Evolutionary conservation across 2,797 vertebrate species (phyloP).

Genomic region (Champsocephalus esox): DNA sequence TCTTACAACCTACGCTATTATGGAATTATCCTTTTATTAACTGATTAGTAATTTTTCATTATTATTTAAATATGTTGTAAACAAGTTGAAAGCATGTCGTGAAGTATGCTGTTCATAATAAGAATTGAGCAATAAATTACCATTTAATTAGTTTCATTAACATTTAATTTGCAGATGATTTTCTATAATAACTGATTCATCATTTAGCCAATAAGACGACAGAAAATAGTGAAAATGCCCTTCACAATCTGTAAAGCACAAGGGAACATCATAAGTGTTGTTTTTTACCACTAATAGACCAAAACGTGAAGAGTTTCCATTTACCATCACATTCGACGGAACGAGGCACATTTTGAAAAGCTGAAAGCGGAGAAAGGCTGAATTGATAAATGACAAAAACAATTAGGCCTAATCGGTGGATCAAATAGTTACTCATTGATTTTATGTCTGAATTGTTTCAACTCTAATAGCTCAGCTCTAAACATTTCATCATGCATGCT

Average conservation of each 20-base stretch:
- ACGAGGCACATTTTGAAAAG: background rate
- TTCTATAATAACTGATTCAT: background rate
- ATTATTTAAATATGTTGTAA: too few species aligned
- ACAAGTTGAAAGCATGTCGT: too few species aligned
- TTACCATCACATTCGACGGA: background rate
- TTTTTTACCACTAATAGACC: background rate
- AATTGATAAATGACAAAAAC: background rate
- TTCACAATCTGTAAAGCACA: background rate
- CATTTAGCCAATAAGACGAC: background rate
- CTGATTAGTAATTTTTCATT: too few species aligned
- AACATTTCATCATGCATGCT: too few species aligned
- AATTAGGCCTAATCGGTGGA: background rate
- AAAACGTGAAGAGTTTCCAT: background rate
- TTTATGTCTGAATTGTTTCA: too few species aligned
- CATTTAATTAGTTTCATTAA: background rate
- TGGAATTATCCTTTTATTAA: too few species aligned
- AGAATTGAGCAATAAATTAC: too few species aligned
- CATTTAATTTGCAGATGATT: background rate
- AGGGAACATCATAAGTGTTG: background rate
- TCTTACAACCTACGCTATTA: too few species aligned
- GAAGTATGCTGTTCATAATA: too few species aligned
- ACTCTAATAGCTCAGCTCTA: too few species aligned
- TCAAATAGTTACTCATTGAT: background rate
- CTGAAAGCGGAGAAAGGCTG: background rate
- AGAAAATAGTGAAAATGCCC: background rate